A percentile compares a stretch with the other conserved stretches of the same genome.
Evolutionary conservation across 2,797 vertebrate species (phyloP).

Genomic region (Pteronotus mesoamericanus): DNA sequence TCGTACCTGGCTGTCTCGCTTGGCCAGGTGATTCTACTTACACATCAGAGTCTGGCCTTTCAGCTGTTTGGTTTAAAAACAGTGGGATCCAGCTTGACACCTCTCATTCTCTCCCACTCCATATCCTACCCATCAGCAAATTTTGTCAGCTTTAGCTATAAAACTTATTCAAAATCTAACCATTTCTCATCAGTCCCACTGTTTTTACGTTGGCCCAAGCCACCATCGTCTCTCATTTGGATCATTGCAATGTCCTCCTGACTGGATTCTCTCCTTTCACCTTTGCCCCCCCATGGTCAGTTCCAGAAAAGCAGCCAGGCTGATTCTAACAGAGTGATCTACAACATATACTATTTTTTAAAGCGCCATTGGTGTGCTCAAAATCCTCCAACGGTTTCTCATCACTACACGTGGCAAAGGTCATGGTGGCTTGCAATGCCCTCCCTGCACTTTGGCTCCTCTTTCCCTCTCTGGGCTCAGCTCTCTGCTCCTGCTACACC

Average conservation of each 20-base stretch:
- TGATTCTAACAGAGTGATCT: neutral
- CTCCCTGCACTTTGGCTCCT: fast-evolving
- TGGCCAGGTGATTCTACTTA: neutral
- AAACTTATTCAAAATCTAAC: neutral
- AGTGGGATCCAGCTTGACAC: neutral
- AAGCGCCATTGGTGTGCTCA: neutral
- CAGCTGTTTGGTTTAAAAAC: neutral
- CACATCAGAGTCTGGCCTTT: neutral
- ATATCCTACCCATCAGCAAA: neutral
- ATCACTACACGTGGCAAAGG: neutral
- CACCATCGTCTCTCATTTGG: neutral
- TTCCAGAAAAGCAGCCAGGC: neutral
- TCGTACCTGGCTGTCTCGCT: neutral
- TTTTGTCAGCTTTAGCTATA: neutral
- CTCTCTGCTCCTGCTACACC: neutral
- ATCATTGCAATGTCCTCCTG: neutral
- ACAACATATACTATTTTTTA: neutral
- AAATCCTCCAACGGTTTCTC: neutral
- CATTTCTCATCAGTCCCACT: neutral
- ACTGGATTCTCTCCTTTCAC: neutral
- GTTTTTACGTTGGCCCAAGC: neutral
- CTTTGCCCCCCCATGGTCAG: neutral
- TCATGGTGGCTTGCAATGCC: neutral
- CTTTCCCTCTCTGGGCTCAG: neutral
- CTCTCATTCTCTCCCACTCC: neutral